A percentile compares a stretch with the other conserved stretches of the same genome.
Conservation (phyloP, 23 tunicate species). For the Styela clava region DNA sequence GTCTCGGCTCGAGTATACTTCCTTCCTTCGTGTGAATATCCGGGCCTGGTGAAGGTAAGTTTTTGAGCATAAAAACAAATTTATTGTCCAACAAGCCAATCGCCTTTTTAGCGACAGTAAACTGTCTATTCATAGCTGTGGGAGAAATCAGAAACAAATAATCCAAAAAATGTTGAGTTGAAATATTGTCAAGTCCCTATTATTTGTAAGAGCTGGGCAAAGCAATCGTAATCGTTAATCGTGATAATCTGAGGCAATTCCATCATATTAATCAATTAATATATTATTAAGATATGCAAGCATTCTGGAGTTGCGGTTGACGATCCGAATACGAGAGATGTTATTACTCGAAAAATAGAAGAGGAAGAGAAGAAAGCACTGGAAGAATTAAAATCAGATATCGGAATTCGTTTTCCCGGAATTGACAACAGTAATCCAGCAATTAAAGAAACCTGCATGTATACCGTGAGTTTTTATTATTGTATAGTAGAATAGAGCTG, state of each 20-base stretch:
- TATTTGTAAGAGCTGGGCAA: too few relatives aligned
- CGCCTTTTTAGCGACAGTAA: too few relatives aligned
- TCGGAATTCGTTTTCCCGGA: neutral
- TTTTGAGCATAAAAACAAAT: too few relatives aligned
- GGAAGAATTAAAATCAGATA: neutral
- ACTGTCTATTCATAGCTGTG: too few relatives aligned
- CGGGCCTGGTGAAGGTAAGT: slow-evolving; percentile 72
- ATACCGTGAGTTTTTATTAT: slow-evolving; percentile 16
- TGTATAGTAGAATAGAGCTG: too few relatives aligned
- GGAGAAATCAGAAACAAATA: too few relatives aligned
- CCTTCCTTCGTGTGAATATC: slow-evolving; percentile 73
- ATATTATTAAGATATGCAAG: slow-evolving; percentile 11
- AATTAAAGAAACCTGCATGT: slow-evolving; percentile 17
- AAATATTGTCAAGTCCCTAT: too few relatives aligned
- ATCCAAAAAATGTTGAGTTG: too few relatives aligned
- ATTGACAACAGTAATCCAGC: slow-evolving; percentile 14
- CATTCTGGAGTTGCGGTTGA: neutral
- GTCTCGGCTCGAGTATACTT: neutral
- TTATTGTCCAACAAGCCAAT: too few relatives aligned
- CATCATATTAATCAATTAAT: neutral
- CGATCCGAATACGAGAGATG: slow-evolving; percentile 12
- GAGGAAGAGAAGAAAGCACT: neutral
- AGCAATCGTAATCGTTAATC: too few relatives aligned
- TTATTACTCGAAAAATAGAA: neutral
- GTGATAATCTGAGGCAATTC: too few relatives aligned